Evolutionary conservation across 2,888 invertebrate genomes (phyloP).

Genomic region (Tachina fera): DNA sequence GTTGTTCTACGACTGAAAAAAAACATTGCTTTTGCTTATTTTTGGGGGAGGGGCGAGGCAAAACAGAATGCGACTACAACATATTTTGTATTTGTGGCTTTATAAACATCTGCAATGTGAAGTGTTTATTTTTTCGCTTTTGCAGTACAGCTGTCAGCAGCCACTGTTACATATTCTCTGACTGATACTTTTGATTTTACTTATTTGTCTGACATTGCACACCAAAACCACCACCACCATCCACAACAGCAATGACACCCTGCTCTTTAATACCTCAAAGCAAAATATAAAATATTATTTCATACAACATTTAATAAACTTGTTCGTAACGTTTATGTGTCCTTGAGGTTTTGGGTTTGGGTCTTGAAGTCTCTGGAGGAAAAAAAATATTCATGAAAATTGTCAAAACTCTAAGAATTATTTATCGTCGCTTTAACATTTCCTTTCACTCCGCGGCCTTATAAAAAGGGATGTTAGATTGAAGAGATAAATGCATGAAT

Average conservation of each 20-base stretch:
- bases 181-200: constrained; percentile 21
- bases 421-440: constrained; percentile 55
- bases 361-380: constrained; percentile 42
- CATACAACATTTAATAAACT: constrained; percentile 45
- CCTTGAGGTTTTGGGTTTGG: constrained; percentile 1
- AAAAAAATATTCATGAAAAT: constrained; percentile 58
- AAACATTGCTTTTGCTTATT: not conserved
- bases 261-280: constrained; percentile 12
- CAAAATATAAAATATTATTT: constrained; percentile 16
- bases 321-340: constrained; percentile 8
- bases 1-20: too few relatives aligned
- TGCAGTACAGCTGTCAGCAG: constrained; percentile 35
- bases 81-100: constrained; percentile 15
- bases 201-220: constrained; percentile 18
- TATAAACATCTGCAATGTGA: constrained; percentile 46
- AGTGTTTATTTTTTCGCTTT: not conserved
- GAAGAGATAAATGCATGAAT: constrained; percentile 18
- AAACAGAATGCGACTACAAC: too few relatives aligned
- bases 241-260: constrained; percentile 19
- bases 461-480: not conserved
- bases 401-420: constrained; percentile 67
- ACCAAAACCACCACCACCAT: constrained; percentile 27
- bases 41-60: not conserved
- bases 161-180: constrained; percentile 6
- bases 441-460: not conserved